These are phyloP conservation scores for Orestias chungarensis DNA, from an alignment of 2,797 vertebrate genomes.

Conservation along the genomic window DNA sequence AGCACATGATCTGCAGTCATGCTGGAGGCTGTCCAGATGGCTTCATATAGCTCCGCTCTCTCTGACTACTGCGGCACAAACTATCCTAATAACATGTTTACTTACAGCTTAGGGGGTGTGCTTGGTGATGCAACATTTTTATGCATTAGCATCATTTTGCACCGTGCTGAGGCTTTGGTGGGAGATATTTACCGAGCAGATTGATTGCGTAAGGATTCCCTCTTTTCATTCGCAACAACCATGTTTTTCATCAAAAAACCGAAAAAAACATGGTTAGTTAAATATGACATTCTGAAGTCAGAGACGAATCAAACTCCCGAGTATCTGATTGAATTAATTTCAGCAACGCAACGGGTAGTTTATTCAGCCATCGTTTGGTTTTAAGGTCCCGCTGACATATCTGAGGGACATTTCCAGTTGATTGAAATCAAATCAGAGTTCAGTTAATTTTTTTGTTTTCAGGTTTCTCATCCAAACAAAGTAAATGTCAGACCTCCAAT, in stretches of 20 bases:
- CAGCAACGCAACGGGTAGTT: not conserved
- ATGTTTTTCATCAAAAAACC: not conserved
- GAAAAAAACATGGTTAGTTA: too few relatives aligned
- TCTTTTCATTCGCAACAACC: not conserved
- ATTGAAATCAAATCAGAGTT: not conserved
- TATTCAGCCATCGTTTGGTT: not conserved
- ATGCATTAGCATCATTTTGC: constrained; percentile 7
- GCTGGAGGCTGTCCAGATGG: constrained; percentile 25
- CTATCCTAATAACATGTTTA: constrained; percentile 4
- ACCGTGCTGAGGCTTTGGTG: not conserved
- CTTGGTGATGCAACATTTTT: constrained; percentile 9
- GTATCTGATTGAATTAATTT: not conserved
- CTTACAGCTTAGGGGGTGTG: not conserved
- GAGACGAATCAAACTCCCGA: not conserved
- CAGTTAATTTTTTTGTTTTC: too few relatives aligned
- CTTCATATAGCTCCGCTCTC: not conserved
- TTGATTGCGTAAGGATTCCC: not conserved
- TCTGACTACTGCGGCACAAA: not conserved
- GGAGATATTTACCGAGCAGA: not conserved
- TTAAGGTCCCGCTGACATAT: not conserved
- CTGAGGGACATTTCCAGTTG: not conserved
- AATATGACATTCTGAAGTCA: not conserved
- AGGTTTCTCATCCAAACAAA: too few relatives aligned
- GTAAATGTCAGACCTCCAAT: not conserved
- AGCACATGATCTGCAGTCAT: not conserved